Evolutionary conservation across 2,113 vertebrate species (phyloP), one percentile per base, ranked within the genome.

Genomic region (Xyliphius kryptos): DNA sequence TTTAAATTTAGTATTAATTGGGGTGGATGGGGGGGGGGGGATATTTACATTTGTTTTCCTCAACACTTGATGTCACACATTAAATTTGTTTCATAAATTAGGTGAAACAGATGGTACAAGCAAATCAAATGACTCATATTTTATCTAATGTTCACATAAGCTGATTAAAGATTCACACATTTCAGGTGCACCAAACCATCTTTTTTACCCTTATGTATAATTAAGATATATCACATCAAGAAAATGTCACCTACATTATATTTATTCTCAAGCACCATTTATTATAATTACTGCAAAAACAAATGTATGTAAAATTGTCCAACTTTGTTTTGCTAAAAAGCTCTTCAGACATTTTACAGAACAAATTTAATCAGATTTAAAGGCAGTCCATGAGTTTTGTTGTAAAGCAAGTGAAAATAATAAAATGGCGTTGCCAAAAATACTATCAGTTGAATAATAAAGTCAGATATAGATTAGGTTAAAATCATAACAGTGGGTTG

Each of bases 281-380:
- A 32, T 56, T 56, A 60, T 71, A 37, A 71, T 61, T 47, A 54
- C 14, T 50, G 15, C 38, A 60, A 63, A 37, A n/a, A 44, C 26
- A 32, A 32, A 32, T 32, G 4, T 32, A 32, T 32, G 26, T 32
- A 6, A 32, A 32, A 32, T 3, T 32, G 26, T 32, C 26, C 26
- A 32, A 32, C 1, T 32, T 32, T 32, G 26, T 32, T 32, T 32
- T 63, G 32, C 26, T 56, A 48, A 55, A 41, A 59, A 43, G 44
- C 54, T 22, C 50, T 66, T 57, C 19, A 43, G 26, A 32, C 7
- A 6, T 32, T 32, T 32, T 32, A n/a, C n/a, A n/a, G n/a, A n/a
- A n/a, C n/a, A 32, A 53, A 26, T 41, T n/a, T 60, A 21, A 22
- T 50, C n/a, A 50, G 26, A 40, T 57, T 50, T 41, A 46, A 59